Base-by-base conservation (phyloP, 2,113 vertebrate species). In the Ictidomys tridecemlineatus region DNA sequence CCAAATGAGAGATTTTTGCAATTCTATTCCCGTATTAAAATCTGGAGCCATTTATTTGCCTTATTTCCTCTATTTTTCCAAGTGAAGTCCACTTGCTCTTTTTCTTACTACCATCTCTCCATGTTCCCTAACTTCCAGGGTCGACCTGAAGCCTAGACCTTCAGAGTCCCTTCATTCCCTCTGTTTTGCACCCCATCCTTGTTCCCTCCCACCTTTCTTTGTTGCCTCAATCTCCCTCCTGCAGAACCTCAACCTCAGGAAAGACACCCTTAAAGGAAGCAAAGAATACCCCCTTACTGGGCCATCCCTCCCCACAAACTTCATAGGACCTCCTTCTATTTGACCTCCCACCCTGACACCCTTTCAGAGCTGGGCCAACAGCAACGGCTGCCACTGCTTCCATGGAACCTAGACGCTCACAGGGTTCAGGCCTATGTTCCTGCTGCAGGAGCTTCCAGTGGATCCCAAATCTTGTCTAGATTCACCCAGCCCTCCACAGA, bases 61-160 rank as follows among this genome's bases (percentile, higher is more conserved):
- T 79, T 34, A 65, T 79, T 70, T 96, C 39, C 34, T 82, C 53
- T 16, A 78, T 85, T 86, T 84, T 92, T 95, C 22, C 30, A 17
- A 32, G 10, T 14, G 11, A 89, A 67, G 30, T 7, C 61, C 22
- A 17, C 2, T 39, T 4, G 13, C 2, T 42, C 20, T 5, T 30
- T 72, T 24, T 83, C 4, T 11, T 39, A 4, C 5, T 34, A 39
- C 16, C 18, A 4, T 48, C 61, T 61, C 39, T 70, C 76, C 61
- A 58, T 8, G 53, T 48, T 77, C 32, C 28, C 58, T 28, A 53
- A 85, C 80, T 28, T 18, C 77, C 67, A 42, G 8, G 20, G 16
- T 76, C 34, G 1, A 6, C 85, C 26, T 37, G 18, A 24, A 76
- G 32, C 34, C 65, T 83, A 2, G 26, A 58, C 30, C 13, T 13